Evolutionary conservation across 2,888 invertebrate species (phyloP), one percentile per base, ranked within the genome.

Genomic region (Drosophila atripex): DNA sequence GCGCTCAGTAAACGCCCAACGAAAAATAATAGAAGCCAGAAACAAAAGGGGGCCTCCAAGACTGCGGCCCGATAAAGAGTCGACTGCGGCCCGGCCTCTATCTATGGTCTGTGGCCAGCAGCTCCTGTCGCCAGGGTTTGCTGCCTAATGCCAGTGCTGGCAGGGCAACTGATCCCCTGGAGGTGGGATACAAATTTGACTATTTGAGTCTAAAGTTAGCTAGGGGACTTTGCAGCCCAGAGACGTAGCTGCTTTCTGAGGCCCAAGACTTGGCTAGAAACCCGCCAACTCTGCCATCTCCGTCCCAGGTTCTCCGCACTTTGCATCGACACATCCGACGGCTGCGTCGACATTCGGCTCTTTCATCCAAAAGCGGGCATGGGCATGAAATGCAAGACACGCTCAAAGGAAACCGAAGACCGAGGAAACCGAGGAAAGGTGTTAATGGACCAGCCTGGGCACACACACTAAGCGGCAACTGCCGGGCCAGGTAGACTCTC

Each of bases 1-100:
- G 35, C 38, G 59, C 45, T 7, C 28, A 25, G 41, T 51, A 50
- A 49, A 77, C 78, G 69, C 78, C 78, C 70, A 43, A 60, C 45
- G 60, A 55, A 49, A 32, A 18, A 21, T 50, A 47, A 39, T 25
- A 18, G 14, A 39, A 39, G 14, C 9, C 7, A 32, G 8, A 60
- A 53, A 32, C 9, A 35, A 46, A 47, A 35, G 18, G 30, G 23
- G 21, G 41, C 39, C 32, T 30, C 23, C 16, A 4, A 41, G 30
- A 25, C 39, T 63, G 50, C 64, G 14, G 49, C 12, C 47, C n/a
- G 23, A 32, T 41, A 46, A 35, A 38, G 9, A 25, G 55, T 21
- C 28, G 14, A 28, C 28, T 23, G 21, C 21, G 21, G 21, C 21
- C 21, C 16, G 30, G 32, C 9, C 50, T 18, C 8, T 43, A 43